Evolutionary conservation across 2,113 vertebrate species (phyloP).

Genomic region (Limanda limanda): DNA sequence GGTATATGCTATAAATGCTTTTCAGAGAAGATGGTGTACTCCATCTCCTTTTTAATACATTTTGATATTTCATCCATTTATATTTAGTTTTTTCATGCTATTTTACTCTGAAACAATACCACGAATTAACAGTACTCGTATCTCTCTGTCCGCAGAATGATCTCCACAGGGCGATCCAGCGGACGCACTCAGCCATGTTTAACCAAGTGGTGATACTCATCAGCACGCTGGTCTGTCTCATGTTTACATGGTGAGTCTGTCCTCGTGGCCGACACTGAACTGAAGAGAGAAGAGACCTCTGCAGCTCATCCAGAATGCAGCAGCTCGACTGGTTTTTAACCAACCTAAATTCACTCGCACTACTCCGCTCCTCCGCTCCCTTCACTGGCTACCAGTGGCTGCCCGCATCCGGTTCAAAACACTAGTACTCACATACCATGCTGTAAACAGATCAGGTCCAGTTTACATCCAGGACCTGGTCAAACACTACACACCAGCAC

Average conservation of each 20-base stretch:
- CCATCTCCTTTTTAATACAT: neutral
- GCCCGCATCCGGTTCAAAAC: too few species aligned
- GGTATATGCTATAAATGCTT: too few species aligned
- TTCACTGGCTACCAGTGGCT: too few species aligned
- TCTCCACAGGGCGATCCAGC: conserved; percentile 86
- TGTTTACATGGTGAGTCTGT: conserved; percentile 87
- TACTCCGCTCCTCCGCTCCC: too few species aligned
- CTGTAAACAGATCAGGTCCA: too few species aligned
- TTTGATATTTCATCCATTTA: neutral
- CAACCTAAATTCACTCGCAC: too few species aligned
- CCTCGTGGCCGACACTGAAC: conserved; percentile 13
- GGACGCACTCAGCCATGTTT: conserved; percentile 88
- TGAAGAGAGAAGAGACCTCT: neutral
- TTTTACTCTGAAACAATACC: neutral
- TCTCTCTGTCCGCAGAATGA: conserved; percentile 79
- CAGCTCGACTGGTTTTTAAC: too few species aligned
- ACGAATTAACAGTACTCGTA: neutral
- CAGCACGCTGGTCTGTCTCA: conserved; percentile 87
- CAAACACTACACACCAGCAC: too few species aligned
- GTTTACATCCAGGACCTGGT: too few species aligned
- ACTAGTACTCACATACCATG: too few species aligned
- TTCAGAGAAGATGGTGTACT: too few species aligned
- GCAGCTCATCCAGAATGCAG: too few species aligned
- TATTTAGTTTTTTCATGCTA: neutral
- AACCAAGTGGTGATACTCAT: conserved; percentile 90